These are phyloP conservation scores for Diachasmimorpha longicaudata DNA, from an alignment of 1,140 invertebrate genomes.

Conservation along the genomic window DNA sequence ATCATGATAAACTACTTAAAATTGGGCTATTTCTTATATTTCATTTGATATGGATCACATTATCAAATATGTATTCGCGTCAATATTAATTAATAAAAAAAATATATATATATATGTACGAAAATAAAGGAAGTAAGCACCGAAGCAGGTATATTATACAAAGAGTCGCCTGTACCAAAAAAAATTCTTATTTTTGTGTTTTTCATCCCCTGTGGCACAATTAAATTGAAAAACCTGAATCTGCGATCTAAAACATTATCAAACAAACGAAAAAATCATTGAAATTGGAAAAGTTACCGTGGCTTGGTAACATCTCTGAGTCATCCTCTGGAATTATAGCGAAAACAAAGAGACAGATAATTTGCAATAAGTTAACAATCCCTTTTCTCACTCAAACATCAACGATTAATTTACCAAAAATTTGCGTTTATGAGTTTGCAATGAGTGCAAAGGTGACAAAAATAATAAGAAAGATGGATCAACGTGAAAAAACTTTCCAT, in stretches of 20 bases:
- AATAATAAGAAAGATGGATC: neutral
- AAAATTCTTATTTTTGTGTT: no score
- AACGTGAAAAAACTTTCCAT: neutral
- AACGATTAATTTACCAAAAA: neutral
- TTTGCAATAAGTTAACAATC: neutral
- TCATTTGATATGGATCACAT: no score
- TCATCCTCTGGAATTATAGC: constrained; percentile 61
- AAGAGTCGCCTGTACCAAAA: no score
- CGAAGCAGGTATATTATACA: no score
- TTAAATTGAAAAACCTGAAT: neutral
- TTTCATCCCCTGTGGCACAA: neutral
- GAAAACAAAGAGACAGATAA: constrained; percentile 18
- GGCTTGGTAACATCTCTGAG: constrained; percentile 62
- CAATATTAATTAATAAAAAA: no score
- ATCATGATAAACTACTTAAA: no score
- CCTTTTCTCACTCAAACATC: neutral
- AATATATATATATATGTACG: no score
- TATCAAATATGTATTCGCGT: no score
- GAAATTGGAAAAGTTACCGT: constrained; percentile 55
- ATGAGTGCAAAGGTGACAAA: neutral
- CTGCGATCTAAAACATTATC: neutral
- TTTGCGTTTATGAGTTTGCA: neutral
- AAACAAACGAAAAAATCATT: neutral
- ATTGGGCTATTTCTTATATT: no score
- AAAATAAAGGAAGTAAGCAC: neutral